Evolutionary conservation across 2,888 invertebrate genomes (phyloP).

Genomic region (Scaptomyza parva): DNA sequence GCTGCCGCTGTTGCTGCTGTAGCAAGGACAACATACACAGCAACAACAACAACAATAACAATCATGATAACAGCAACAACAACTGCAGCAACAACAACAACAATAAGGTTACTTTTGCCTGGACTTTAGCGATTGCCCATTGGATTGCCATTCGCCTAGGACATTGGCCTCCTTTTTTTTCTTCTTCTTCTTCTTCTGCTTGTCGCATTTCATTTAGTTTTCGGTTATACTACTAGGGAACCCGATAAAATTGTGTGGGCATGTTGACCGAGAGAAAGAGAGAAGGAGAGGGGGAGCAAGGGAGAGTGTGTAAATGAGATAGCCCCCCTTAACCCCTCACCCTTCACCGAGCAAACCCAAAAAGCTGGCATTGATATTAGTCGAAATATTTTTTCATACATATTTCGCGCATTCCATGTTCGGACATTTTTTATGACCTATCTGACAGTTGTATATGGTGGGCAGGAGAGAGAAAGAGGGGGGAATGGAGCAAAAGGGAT

Average conservation of each 20-base stretch:
- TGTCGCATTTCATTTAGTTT: conserved; percentile 31
- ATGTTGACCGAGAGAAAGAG: conserved; percentile 25
- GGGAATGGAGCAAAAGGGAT: neutral
- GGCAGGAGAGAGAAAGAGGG: rapidly evolving
- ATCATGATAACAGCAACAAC: conserved; percentile 3
- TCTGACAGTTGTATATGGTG: conserved; percentile 8
- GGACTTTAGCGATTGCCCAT: conserved; percentile 27
- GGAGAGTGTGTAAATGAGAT: neutral
- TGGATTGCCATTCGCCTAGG: conserved; percentile 31
- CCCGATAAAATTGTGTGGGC: conserved; percentile 65
- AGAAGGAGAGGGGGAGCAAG: neutral
- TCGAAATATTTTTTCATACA: conserved; percentile 38
- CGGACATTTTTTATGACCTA: conserved; percentile 44
- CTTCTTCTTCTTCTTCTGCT: neutral
- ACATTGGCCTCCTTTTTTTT: conserved; percentile 43
- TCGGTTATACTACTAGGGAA: conserved; percentile 1
- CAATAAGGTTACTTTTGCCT: conserved; percentile 13
- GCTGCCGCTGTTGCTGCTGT: conserved; percentile 20
- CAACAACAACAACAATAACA: conserved; percentile 45
- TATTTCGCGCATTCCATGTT: conserved; percentile 49
- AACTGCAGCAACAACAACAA: neutral
- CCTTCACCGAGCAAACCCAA: too few relatives aligned
- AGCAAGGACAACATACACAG: conserved; percentile 16
- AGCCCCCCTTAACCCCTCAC: too few relatives aligned
- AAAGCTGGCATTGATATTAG: conserved; percentile 56